Percentiles rank a stretch among this genome's conserved stretches.
Evolutionary conservation across 2,113 vertebrate species (phyloP).

Genomic region (Stigmatopora nigra): DNA sequence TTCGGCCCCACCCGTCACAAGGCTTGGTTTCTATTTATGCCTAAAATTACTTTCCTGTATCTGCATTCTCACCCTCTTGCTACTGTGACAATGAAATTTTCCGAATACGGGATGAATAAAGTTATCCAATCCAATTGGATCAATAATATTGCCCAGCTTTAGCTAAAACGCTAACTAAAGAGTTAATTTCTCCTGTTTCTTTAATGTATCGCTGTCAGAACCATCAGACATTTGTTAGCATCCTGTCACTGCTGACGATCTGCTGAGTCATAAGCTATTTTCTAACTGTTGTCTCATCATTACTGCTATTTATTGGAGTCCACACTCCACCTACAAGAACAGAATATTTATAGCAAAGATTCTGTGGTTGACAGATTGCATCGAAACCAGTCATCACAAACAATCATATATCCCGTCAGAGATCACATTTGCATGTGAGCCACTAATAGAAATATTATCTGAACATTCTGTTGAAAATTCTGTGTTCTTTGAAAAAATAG

Average conservation of each 20-base stretch:
- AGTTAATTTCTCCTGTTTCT: neutral
- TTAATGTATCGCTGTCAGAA: neutral
- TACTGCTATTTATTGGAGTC: neutral
- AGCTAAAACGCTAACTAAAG: neutral
- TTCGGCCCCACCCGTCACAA: too few relatives aligned
- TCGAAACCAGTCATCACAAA: neutral
- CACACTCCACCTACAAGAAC: neutral
- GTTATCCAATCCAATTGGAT: too few relatives aligned
- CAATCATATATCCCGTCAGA: neutral
- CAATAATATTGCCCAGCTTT: too few relatives aligned
- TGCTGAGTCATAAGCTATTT: constrained; percentile 1
- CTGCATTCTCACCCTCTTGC: too few relatives aligned
- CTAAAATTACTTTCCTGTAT: too few relatives aligned
- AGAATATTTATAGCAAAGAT: neutral
- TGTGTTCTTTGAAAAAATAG: neutral
- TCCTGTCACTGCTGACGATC: neutral
- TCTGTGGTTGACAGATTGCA: constrained; percentile 6
- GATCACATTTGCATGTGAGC: neutral
- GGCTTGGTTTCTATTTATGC: too few relatives aligned
- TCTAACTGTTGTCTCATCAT: neutral
- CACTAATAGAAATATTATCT: neutral
- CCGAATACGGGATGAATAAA: too few relatives aligned
- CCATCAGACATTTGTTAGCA: neutral
- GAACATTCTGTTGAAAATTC: neutral
- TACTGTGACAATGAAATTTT: too few relatives aligned